phyloP scores from a whole-genome alignment of 1,140 invertebrate species.

The Drosophila pandora region DNA sequence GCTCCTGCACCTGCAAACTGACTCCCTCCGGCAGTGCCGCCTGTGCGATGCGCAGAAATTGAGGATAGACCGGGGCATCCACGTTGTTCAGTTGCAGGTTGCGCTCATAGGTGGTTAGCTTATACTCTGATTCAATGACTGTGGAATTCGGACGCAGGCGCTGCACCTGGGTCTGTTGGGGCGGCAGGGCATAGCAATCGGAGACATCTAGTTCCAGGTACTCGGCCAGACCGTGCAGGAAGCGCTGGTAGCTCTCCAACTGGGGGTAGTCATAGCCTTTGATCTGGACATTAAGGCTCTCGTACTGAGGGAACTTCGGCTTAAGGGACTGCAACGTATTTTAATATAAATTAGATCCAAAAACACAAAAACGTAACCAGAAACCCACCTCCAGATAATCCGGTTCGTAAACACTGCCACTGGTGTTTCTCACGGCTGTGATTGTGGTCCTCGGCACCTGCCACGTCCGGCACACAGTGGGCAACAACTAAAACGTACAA shows the following conservation, averaged over 20 bases:
- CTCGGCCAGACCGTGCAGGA: conserved; percentile 89
- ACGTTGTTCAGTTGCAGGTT: conserved; percentile 89
- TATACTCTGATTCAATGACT: conserved; percentile 88
- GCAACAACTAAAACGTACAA: conserved; percentile 41
- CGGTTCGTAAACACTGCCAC: conserved; percentile 85
- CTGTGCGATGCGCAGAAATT: conserved; percentile 89
- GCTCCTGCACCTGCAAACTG: conserved; percentile 86
- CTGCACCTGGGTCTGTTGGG: conserved; percentile 87
- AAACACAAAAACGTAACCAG: not conserved
- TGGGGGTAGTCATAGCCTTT: conserved; percentile 92
- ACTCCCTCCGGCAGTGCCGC: conserved; percentile 90
- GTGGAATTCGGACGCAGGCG: conserved; percentile 88
- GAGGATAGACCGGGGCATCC: conserved; percentile 85
- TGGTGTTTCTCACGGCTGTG: conserved; percentile 22
- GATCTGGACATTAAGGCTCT: conserved; percentile 90
- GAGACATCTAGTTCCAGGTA: conserved; percentile 90
- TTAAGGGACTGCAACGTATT: conserved; percentile 85
- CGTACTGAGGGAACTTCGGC: conserved; percentile 89
- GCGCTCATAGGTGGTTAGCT: conserved; percentile 90
- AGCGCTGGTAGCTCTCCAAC: conserved; percentile 91
- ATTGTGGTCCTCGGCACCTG: conserved; percentile 30
- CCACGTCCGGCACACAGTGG: conserved; percentile 21
- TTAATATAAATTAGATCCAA: not conserved
- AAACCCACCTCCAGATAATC: conserved; percentile 85
- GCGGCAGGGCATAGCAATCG: conserved; percentile 90